Base-by-base conservation (phyloP, 2,888 invertebrate species). In the Drosophila merina region DNA sequence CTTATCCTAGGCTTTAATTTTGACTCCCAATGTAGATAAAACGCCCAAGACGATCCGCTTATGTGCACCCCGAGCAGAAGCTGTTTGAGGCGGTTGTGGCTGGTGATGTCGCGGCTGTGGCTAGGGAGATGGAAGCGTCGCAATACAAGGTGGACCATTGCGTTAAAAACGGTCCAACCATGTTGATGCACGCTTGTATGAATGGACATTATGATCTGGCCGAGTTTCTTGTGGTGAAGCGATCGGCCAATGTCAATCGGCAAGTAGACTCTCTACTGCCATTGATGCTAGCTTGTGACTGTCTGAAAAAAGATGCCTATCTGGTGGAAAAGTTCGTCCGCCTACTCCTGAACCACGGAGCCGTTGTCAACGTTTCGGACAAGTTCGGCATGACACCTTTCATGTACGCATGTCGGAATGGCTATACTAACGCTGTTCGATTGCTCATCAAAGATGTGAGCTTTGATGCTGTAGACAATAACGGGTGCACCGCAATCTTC, bases 341-440 rank as follows among this genome's bases (percentile, higher is more conserved):
- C 8, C 42, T 91, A 1, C 60, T 92, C n/a, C 47, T 91, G 0
- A 55, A 68, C 0, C 68, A 89, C 28, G 90, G 84, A 1, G 90
- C 90, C 4, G 78, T 88, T 0, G 73, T 92, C 6, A 92, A 92
- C 72, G 79, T 89, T 0, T 86, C 91, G 0, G 89, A 92, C 57
- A 90, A 89, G 55, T 90, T 77, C 47, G 92, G 92, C 2, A 83
- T 82, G 12, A 92, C 92, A 2, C 89, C 92, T 0, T 88, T 92
- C 55, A 91, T 92, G 90, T 67, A 87, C 6, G 92, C 92, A 14
- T 91, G 91, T 30, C 82, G 86, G 52, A 85, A 83, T 20, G 92
- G 92, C 0, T 84, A 85, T 38, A 66, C 74, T 1, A 77, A 72
- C 5, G 76, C 91, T 0, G 89, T 91, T 2, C 79, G 81, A 0